Percentiles rank a stretch among this genome's conserved stretches.
Conservation (phyloP, 2,797 vertebrate genomes). For the Arnoldichthys spilopterus region DNA sequence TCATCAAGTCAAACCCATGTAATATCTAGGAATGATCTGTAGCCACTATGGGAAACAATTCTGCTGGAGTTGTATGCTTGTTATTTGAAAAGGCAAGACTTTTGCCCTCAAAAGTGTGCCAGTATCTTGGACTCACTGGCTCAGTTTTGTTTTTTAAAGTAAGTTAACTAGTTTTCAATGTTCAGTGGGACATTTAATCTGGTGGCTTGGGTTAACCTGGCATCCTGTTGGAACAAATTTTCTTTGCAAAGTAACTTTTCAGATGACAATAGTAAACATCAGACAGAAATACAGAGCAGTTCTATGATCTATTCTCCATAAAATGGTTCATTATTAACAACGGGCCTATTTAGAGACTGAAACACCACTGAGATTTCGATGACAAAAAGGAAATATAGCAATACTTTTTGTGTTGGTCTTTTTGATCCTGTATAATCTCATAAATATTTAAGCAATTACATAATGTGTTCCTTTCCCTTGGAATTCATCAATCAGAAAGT, state of each 20-base stretch:
- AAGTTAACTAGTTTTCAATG: constrained; percentile 41
- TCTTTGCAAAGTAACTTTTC: constrained; percentile 32
- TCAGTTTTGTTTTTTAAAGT: constrained; percentile 32
- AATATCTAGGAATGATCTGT: constrained; percentile 14
- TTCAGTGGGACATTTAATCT: constrained; percentile 31
- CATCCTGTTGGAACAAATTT: constrained; percentile 10
- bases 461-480: no score
- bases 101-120: neutral
- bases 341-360: neutral
- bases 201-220: constrained; percentile 32
- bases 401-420: no score
- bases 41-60: neutral
- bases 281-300: neutral
- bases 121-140: constrained; percentile 27
- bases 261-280: constrained; percentile 2
- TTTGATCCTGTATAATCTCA: no score
- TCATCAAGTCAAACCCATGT: neutral
- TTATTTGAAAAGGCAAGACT: constrained; percentile 6
- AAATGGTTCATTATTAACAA: neutral
- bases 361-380: neutral
- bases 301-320: neutral
- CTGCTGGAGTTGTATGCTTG: neutral
- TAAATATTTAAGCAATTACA: no score
- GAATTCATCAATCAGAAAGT: no score
- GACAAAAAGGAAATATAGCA: neutral